Percentiles rank a stretch among this genome's conserved stretches.
phyloP scores from a whole-genome alignment of 1,140 invertebrate genomes.

The Bombus picipes region DNA sequence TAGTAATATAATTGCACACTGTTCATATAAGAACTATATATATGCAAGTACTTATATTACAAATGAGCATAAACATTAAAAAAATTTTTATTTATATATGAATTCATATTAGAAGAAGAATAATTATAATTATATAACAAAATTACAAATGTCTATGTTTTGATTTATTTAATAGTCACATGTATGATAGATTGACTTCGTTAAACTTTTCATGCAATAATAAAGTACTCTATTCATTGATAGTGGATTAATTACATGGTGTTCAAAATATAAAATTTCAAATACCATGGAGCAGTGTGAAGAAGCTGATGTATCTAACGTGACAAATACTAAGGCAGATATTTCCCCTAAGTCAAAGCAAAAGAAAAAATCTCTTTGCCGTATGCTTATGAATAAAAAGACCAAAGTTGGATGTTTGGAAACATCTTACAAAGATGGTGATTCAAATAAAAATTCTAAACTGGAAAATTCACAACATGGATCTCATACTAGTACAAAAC shows the following conservation, averaged over 20 bases:
- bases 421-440: slow-evolving; percentile 70
- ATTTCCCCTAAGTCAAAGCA: slow-evolving; percentile 78
- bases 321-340: slow-evolving; percentile 61
- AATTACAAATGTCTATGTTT: slow-evolving; percentile 15
- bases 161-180: slow-evolving; percentile 7
- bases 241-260: slow-evolving; percentile 31
- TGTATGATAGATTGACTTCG: neutral
- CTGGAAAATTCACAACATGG: slow-evolving; percentile 77
- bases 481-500: slow-evolving; percentile 79
- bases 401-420: slow-evolving; percentile 80
- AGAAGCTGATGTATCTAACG: slow-evolving; percentile 56
- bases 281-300: slow-evolving; percentile 73
- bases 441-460: slow-evolving; percentile 73
- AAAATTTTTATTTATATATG: neutral
- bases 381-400: slow-evolving; percentile 79
- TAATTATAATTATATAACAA: neutral
- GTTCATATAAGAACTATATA: neutral
- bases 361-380: slow-evolving; percentile 80
- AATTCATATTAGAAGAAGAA: neutral
- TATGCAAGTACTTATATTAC: neutral
- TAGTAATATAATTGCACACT: slow-evolving; percentile 14
- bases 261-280: slow-evolving; percentile 31
- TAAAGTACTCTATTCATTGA: slow-evolving; percentile 13
- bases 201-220: slow-evolving; percentile 5
- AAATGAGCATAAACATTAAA: neutral